Percentiles rank a stretch among this genome's conserved stretches.
These are phyloP conservation scores for Noctua comes DNA, from an alignment of 2,888 invertebrate species.

Conservation along the genomic window DNA sequence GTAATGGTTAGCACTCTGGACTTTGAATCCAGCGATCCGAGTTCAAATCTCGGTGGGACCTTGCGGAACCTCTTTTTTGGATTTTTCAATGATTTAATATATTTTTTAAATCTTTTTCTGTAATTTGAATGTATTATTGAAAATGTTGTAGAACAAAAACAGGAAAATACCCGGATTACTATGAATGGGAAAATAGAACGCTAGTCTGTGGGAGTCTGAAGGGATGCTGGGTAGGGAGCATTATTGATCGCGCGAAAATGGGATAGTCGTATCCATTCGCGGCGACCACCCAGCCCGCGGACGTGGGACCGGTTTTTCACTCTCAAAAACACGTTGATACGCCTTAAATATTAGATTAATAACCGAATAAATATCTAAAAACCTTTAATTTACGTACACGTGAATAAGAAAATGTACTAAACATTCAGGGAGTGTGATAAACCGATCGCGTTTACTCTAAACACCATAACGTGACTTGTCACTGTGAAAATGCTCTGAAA, in stretches of 20 bases:
- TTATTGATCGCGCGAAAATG: slow-evolving; percentile 90
- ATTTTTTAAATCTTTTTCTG: slow-evolving; percentile 10
- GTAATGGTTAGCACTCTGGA: slow-evolving; percentile 91
- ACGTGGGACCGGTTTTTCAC: slow-evolving; percentile 84
- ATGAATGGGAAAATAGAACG: slow-evolving; percentile 58
- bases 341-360: slow-evolving; percentile 79
- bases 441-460: slow-evolving; percentile 65
- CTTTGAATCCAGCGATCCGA: slow-evolving; percentile 91
- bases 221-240: slow-evolving; percentile 91
- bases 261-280: slow-evolving; percentile 89
- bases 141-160: not conserved
- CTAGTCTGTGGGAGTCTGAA: slow-evolving; percentile 82
- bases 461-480: slow-evolving; percentile 72
- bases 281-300: slow-evolving; percentile 87
- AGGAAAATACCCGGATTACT: not conserved
- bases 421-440: slow-evolving; percentile 64
- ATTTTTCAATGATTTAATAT: slow-evolving; percentile 13
- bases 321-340: slow-evolving; percentile 85
- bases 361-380: slow-evolving; percentile 72
- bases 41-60: slow-evolving; percentile 90
- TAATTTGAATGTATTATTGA: slow-evolving; percentile 9
- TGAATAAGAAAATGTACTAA: slow-evolving; percentile 54
- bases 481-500: slow-evolving; percentile 66
- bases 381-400: slow-evolving; percentile 60
- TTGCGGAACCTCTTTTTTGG: slow-evolving; percentile 43